phyloP scores from a whole-genome alignment of 2,888 invertebrate genomes.

The Ophioninae sp. region DNA sequence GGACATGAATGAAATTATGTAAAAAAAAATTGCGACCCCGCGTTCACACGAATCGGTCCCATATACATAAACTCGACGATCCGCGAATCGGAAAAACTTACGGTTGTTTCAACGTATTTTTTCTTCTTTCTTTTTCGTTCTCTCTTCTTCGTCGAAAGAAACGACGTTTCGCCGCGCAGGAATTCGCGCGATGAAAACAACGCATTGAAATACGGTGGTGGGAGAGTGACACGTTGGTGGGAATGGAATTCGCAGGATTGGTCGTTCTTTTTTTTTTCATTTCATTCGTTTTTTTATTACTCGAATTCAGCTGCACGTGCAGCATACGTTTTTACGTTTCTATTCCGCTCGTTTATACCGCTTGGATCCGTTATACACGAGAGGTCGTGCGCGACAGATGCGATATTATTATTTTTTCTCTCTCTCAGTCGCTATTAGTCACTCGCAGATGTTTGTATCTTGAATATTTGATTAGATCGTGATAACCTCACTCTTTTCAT shows the following conservation, averaged over 20 bases:
- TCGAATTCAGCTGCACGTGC: slow-evolving; percentile 29
- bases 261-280: neutral
- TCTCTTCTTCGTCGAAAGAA: slow-evolving; percentile 9
- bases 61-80: neutral
- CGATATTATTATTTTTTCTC: neutral
- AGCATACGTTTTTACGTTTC: slow-evolving; percentile 18
- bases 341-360: neutral
- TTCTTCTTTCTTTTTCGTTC: slow-evolving; percentile 9
- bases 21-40: neutral
- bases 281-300: slow-evolving; percentile 23
- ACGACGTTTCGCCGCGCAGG: slow-evolving; percentile 20
- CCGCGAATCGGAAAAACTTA: slow-evolving; percentile 10
- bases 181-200: slow-evolving; percentile 45
- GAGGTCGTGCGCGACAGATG: neutral
- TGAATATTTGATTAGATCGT: neutral
- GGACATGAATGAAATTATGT: neutral
- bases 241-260: slow-evolving; percentile 26
- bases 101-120: neutral
- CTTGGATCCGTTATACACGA: neutral
- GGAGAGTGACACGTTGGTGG: slow-evolving; percentile 49
- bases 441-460: neutral
- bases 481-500: neutral
- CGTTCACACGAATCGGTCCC: neutral
- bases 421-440: neutral
- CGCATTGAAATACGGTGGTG: slow-evolving; percentile 31